Percentiles rank a stretch among this genome's conserved stretches.
phyloP scores from a whole-genome alignment of 2,888 invertebrate genomes.

The Blera fallax region DNA sequence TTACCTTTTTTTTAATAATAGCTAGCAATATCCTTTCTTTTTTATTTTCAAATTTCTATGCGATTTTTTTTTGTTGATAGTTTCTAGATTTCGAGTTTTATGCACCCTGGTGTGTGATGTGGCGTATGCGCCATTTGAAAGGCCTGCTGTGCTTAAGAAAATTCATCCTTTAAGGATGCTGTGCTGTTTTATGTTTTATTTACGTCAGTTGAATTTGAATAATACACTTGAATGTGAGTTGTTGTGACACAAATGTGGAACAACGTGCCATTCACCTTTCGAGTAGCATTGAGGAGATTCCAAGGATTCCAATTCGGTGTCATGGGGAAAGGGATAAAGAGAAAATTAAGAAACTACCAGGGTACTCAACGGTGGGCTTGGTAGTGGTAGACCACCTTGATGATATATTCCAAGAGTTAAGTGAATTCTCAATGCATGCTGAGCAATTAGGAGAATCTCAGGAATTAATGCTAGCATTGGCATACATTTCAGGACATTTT shows the following conservation, averaged over 20 bases:
- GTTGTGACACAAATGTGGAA: slow-evolving; percentile 63
- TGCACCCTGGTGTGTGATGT: slow-evolving; percentile 28
- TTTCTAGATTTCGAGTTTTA: neutral
- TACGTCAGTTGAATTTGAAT: slow-evolving; percentile 50
- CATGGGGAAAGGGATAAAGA: slow-evolving; percentile 13
- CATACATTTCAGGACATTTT: neutral
- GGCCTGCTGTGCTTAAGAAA: slow-evolving; percentile 60
- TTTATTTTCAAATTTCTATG: slow-evolving; percentile 19
- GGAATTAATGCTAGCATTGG: slow-evolving; percentile 16
- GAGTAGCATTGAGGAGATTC: slow-evolving; percentile 24
- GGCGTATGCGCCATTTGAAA: slow-evolving; percentile 54
- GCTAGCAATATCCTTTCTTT: slow-evolving; percentile 44
- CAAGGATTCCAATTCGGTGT: slow-evolving; percentile 16
- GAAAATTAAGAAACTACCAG: slow-evolving; percentile 3
- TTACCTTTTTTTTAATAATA: slow-evolving; percentile 44
- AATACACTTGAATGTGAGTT: slow-evolving; percentile 54
- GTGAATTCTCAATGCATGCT: slow-evolving; percentile 27
- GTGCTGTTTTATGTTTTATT: slow-evolving; percentile 12
- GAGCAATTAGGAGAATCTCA: slow-evolving; percentile 34
- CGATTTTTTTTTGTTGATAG: neutral
- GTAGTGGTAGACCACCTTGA: slow-evolving; percentile 65
- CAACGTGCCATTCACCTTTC: slow-evolving; percentile 42
- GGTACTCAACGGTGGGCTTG: slow-evolving; percentile 27
- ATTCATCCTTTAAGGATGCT: slow-evolving; percentile 32
- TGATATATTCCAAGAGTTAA: neutral